Base-by-base conservation (phyloP, 2,888 invertebrate species). In the Choreutis nemorana region DNA sequence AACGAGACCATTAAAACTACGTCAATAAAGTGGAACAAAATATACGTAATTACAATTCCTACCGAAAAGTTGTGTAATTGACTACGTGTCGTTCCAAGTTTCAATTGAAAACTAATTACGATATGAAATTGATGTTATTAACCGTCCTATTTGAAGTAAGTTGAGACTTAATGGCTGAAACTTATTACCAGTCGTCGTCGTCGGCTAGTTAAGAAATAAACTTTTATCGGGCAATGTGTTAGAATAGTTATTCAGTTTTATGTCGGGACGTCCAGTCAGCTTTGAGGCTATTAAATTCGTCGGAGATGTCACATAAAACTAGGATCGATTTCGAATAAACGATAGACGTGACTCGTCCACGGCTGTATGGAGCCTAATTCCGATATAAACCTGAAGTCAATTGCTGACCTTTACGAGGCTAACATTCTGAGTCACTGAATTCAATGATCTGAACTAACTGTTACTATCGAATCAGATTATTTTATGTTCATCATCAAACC, bases 271-370 rank as follows among this genome's bases (percentile, higher is more conserved):
- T 50, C 64, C 70, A 67, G 73, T 68, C 72, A 67, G 72, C 72
- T 68, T 55, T 51, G 44, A 34, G 50, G 65, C 70, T 55, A 70
- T 78, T 77, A 77, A 77, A 77, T 64, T 70, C 64, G 62, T 55
- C 61, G 66, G 66, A 67, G 63, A 71, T 59, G 71, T 70, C 68
- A 62, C 68, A 75, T 78, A 75, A 75, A 78, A 66, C 57, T 49
- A 44, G 56, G 56, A 77, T 78, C 75, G 77, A 78, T 78, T 78
- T 75, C 72, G 51, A 68, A 75, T 77, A 77, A 78, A 77, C 64
- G 66, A 55, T 65, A 62, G 60, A 75, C 75, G 73, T 75, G 72
- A 72, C 70, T 60, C 55, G 54, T 48, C 50, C 48, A 48, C 53
- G 50, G 53, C 54, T 56, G 53, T 59, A 53, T 54, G 50, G 45